Conservation (phyloP, 1,140 invertebrate genomes). For the Caenorhabditis tropicalis region DNA sequence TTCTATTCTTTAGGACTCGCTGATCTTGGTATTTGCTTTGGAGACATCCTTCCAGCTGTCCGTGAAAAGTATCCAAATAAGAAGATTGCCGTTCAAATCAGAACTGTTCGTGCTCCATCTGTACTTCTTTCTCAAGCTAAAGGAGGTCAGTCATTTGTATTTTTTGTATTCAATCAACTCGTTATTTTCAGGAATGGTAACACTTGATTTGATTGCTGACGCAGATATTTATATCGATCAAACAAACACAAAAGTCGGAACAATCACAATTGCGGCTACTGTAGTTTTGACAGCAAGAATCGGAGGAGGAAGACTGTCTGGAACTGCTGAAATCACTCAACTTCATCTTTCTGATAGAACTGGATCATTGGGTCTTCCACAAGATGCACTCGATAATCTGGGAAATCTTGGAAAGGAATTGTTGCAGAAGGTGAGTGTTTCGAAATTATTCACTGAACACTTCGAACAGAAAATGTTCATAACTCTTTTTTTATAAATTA, state of each 20-base stretch:
- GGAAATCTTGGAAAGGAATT: constrained; percentile 71
- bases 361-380: constrained; percentile 66
- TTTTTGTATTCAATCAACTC: not conserved
- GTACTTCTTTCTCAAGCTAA: constrained; percentile 61
- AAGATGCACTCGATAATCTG: constrained; percentile 71
- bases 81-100: constrained; percentile 63
- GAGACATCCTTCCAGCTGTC: constrained; percentile 70
- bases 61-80: constrained; percentile 70
- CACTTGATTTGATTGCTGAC: constrained; percentile 63
- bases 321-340: constrained; percentile 64
- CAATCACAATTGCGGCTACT: constrained; percentile 62
- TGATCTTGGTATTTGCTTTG: constrained; percentile 70
- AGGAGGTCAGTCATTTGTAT: constrained; percentile 56
- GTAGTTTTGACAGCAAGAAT: constrained; percentile 61
- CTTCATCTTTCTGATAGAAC: constrained; percentile 63
- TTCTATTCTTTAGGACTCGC: constrained; percentile 49
- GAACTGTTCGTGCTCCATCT: constrained; percentile 67
- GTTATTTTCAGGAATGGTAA: constrained; percentile 58
- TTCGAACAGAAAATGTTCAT: constrained; percentile 16
- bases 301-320: constrained; percentile 56
- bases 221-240: constrained; percentile 71
- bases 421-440: constrained; percentile 60
- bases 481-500: not conserved
- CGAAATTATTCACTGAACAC: too few species aligned
- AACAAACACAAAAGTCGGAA: constrained; percentile 66